Percentiles rank a stretch among this genome's conserved stretches.
Conservation (phyloP, 2,113 vertebrate species). For the western clawed frog (Xenopus tropicalis) region UCB_Xtro_10.0 CM004449.2:20542001-20542500, state of each 20-base stretch:
- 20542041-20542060: too few species aligned
- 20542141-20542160: background rate
- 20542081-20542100: too few species aligned
- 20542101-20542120: too few species aligned
- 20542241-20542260: slow-evolving; percentile 28
- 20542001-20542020: too few species aligned
- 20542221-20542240: slow-evolving; percentile 22
- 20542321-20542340: slow-evolving; percentile 28
- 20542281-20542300: slow-evolving; percentile 25
- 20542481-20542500: too few species aligned
- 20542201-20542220: slow-evolving; percentile 16
- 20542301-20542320: slow-evolving; percentile 25
- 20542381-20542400: slow-evolving; percentile 13
- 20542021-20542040: too few species aligned
- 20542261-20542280: slow-evolving; percentile 16
- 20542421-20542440: background rate
- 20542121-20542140: too few species aligned
- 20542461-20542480: too few species aligned
- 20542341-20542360: slow-evolving; percentile 13
- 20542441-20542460: background rate
- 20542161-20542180: background rate
- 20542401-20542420: slow-evolving; percentile 5
- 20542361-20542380: slow-evolving; percentile 17
- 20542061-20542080: too few species aligned
- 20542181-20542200: background rate